Evolutionary conservation across 2,797 vertebrate species (phyloP).

Genomic region (Xenentodon cancila): DNA sequence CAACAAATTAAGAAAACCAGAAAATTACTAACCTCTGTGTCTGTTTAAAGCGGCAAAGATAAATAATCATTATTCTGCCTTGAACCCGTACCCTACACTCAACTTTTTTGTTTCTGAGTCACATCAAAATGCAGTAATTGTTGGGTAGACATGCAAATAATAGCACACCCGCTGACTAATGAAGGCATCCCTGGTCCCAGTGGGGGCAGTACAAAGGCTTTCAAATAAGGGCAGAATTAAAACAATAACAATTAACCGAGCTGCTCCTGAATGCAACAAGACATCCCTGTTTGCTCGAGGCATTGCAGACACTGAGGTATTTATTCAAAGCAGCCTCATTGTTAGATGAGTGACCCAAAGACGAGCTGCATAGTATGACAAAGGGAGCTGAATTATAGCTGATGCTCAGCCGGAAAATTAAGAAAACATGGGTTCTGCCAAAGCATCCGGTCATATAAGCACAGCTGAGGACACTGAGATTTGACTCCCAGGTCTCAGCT

Average conservation of each 20-base stretch:
- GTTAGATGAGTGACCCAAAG: slow-evolving; percentile 47
- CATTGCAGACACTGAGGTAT: slow-evolving; percentile 30
- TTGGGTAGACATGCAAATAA: slow-evolving; percentile 45
- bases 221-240: slow-evolving; percentile 57
- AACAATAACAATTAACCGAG: slow-evolving; percentile 64
- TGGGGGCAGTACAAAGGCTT: slow-evolving; percentile 32
- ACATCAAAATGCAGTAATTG: slow-evolving; percentile 66
- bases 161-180: slow-evolving; percentile 64
- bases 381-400: slow-evolving; percentile 25
- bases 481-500: slow-evolving; percentile 80
- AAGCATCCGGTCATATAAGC: slow-evolving; percentile 63
- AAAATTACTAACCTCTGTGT: slow-evolving; percentile 23
- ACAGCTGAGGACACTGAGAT: slow-evolving; percentile 75
- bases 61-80: slow-evolving; percentile 43
- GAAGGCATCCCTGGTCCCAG: slow-evolving; percentile 50
- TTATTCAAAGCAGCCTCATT: slow-evolving; percentile 37
- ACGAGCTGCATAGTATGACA: slow-evolving; percentile 25
- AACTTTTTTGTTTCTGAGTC: slow-evolving; percentile 42
- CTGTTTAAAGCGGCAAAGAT: slow-evolving; percentile 11
- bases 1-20: slow-evolving; percentile 38
- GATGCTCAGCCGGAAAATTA: slow-evolving; percentile 27
- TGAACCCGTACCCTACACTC: slow-evolving; percentile 33
- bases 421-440: slow-evolving; percentile 55
- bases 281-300: slow-evolving; percentile 42
- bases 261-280: slow-evolving; percentile 37